Percentiles rank a stretch among this genome's conserved stretches.
These are phyloP conservation scores for Stenodera caucasica DNA, from an alignment of 2,888 invertebrate genomes.

Conservation along the genomic window DNA sequence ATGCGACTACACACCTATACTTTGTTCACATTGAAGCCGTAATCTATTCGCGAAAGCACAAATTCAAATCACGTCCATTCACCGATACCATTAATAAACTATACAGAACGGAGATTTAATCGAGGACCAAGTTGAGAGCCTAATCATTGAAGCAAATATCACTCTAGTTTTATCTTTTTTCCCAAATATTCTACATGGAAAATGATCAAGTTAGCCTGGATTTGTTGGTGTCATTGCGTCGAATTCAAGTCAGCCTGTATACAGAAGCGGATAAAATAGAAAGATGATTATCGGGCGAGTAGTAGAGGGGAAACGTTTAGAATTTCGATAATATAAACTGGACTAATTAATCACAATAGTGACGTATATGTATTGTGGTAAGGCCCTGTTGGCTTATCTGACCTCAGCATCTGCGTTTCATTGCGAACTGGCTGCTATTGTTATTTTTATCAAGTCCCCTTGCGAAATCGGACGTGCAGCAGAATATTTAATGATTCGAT, in stretches of 20 bases:
- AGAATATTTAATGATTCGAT: conserved; percentile 49
- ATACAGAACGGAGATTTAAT: too few relatives aligned
- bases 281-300: neutral
- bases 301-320: neutral
- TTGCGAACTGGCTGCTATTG: conserved; percentile 49
- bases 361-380: conserved; percentile 45
- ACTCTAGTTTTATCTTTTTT: too few relatives aligned
- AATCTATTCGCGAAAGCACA: conserved; percentile 1
- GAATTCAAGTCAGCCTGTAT: too few relatives aligned
- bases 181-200: too few relatives aligned
- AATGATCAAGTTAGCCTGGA: too few relatives aligned
- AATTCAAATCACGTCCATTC: neutral
- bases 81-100: neutral
- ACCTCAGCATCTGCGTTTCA: conserved; percentile 45
- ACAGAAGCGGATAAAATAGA: neutral
- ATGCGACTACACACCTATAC: conserved; percentile 6
- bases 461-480: conserved; percentile 49
- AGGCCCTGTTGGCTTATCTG: conserved; percentile 42
- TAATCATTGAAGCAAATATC: too few relatives aligned
- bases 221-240: too few relatives aligned
- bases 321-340: conserved; percentile 17
- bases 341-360: conserved; percentile 48
- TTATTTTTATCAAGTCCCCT: conserved; percentile 47
- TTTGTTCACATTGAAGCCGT: neutral
- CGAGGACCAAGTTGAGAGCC: too few relatives aligned